A percentile compares a stretch with the other conserved stretches of the same genome.
Conservation (phyloP, 1,140 invertebrate species). For the Sycophila sp. region DNA sequence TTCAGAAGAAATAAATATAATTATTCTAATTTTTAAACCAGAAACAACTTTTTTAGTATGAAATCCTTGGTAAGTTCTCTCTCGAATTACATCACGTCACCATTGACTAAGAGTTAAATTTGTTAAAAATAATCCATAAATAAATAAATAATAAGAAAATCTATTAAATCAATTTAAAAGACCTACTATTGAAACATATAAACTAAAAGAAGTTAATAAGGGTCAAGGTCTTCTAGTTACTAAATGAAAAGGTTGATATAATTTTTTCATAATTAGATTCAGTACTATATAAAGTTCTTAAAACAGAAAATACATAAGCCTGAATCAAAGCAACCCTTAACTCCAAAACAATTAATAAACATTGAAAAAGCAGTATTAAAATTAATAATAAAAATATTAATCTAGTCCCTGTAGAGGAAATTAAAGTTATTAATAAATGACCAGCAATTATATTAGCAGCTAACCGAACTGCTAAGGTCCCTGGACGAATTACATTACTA, state of each 20-base stretch:
- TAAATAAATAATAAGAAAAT: conserved; percentile 46
- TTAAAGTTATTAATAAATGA: conserved; percentile 5
- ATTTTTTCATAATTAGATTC: conserved; percentile 67
- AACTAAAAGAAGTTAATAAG: conserved; percentile 60
- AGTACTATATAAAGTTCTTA: conserved; percentile 39
- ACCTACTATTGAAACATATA: conserved; percentile 42
- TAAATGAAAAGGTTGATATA: conserved; percentile 70
- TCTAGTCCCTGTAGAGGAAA: not conserved
- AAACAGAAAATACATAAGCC: conserved; percentile 1
- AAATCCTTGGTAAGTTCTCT: conserved; percentile 69
- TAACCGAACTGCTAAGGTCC: conserved; percentile 1
- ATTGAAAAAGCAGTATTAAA: not conserved
- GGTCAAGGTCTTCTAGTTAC: conserved; percentile 67
- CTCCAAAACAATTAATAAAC: not conserved
- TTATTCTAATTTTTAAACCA: conserved; percentile 70
- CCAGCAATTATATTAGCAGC: conserved; percentile 3
- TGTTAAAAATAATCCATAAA: conserved; percentile 21
- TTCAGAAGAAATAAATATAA: conserved; percentile 74
- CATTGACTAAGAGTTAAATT: conserved; percentile 62
- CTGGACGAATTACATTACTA: conserved; percentile 68
- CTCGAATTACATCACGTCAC: conserved; percentile 73
- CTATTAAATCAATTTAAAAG: conserved; percentile 45
- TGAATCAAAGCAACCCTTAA: conserved; percentile 1
- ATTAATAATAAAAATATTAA: not conserved
- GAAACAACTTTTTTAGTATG: conserved; percentile 62